Evolutionary conservation across 2,888 invertebrate species (phyloP).

Genomic region (Synanthedon formicaeformis): DNA sequence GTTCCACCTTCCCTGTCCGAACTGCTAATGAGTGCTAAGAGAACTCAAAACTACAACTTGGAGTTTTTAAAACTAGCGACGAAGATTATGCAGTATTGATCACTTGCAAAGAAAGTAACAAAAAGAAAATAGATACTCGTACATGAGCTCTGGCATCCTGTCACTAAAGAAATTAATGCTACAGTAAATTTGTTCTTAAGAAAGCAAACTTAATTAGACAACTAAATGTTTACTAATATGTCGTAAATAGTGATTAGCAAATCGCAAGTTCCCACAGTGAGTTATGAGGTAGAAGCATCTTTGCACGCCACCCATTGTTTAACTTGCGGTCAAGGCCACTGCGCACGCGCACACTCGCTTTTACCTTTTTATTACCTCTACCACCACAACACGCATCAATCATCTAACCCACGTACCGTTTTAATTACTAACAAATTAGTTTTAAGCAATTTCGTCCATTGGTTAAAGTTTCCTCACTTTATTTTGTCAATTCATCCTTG

Average conservation of each 20-base stretch:
- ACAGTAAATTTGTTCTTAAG: no score
- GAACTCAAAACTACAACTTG: no score
- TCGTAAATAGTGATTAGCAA: conserved; percentile 25
- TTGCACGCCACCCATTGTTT: conserved; percentile 36
- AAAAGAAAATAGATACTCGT: no score
- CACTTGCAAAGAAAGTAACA: no score
- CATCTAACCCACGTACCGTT: background rate
- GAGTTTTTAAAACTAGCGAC: no score
- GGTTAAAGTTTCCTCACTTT: background rate
- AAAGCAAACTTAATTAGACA: no score
- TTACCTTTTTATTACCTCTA: conserved; percentile 9
- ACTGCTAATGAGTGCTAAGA: no score
- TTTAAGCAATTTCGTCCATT: background rate
- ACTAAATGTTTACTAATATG: conserved; percentile 11
- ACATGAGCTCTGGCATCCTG: no score
- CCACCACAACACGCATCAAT: conserved; percentile 1
- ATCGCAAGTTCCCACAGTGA: conserved; percentile 35
- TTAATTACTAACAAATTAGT: conserved; percentile 1
- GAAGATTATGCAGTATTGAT: no score
- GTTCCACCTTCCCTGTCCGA: no score
- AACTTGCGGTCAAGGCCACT: conserved; percentile 35
- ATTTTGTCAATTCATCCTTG: conserved; percentile 1
- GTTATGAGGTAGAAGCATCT: conserved; percentile 19
- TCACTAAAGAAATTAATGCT: no score
- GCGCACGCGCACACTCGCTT: conserved; percentile 12